Percentiles rank a stretch among this genome's conserved stretches.
These are phyloP conservation scores for Premnoplex brunnescens DNA, from an alignment of 2,797 vertebrate species.

Conservation along the genomic window DNA sequence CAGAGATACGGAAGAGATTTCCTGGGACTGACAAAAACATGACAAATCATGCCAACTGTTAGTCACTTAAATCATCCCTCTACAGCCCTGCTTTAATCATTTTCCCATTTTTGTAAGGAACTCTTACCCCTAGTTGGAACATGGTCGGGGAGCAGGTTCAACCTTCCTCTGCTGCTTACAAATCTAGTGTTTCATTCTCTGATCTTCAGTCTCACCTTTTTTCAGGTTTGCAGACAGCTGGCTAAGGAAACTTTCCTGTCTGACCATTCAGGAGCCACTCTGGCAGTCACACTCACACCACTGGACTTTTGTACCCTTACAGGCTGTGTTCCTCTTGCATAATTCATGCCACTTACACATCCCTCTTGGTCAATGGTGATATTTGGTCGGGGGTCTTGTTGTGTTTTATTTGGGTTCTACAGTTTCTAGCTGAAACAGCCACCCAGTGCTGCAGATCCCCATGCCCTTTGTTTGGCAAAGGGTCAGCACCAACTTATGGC, in stretches of 20 bases:
- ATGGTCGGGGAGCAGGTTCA: not conserved
- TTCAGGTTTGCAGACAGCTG: not conserved
- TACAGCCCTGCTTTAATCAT: not conserved
- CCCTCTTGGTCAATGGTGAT: not conserved
- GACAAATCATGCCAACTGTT: not conserved
- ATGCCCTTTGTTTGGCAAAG: not conserved
- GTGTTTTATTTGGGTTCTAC: not conserved
- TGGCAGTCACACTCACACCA: not conserved
- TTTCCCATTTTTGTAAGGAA: not conserved
- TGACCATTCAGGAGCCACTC: not conserved
- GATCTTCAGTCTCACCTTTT: not conserved
- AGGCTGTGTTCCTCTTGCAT: not conserved
- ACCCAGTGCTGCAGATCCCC: not conserved
- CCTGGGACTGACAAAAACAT: not conserved
- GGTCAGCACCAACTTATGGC: not conserved
- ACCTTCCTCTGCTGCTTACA: not conserved
- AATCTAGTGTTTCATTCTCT: not conserved
- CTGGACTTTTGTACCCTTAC: not conserved
- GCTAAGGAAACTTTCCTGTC: not conserved
- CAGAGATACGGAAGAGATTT: not conserved
- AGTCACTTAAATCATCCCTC: not conserved
- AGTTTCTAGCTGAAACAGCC: not conserved
- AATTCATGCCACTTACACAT: fast-evolving
- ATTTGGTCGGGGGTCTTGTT: not conserved
- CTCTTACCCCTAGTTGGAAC: not conserved